Evolutionary conservation across 2,888 invertebrate genomes (phyloP).

Genomic region (Noctua janthina): DNA sequence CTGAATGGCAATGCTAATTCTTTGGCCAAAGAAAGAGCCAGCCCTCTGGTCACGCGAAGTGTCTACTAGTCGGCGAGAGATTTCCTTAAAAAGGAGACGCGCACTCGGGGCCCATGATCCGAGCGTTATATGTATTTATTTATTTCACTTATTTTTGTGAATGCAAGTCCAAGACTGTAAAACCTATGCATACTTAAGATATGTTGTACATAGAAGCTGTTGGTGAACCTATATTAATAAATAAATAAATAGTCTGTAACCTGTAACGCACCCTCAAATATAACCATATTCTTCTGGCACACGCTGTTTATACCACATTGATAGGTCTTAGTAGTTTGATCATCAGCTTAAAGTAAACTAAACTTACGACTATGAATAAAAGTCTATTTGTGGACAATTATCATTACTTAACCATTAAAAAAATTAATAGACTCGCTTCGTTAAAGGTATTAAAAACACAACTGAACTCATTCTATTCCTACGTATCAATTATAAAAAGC

Average conservation of each 20-base stretch:
- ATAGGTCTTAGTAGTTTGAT: neutral
- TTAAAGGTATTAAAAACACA: constrained; percentile 38
- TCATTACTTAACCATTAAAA: constrained; percentile 9
- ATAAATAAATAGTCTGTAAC: neutral
- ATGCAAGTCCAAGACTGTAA: too few relatives aligned
- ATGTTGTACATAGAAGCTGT: too few relatives aligned
- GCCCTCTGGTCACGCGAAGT: too few relatives aligned
- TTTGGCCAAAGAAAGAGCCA: too few relatives aligned
- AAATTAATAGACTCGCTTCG: constrained; percentile 35
- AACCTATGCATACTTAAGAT: too few relatives aligned
- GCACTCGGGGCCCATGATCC: too few relatives aligned
- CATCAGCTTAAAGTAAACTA: neutral
- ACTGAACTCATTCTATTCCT: constrained; percentile 42
- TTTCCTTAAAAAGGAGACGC: too few relatives aligned
- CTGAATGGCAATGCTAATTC: too few relatives aligned
- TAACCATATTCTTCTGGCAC: neutral
- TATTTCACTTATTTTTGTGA: too few relatives aligned
- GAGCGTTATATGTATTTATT: too few relatives aligned
- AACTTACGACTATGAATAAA: neutral
- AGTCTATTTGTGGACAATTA: neutral
- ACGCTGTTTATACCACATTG: neutral
- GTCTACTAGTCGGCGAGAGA: too few relatives aligned
- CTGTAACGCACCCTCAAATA: neutral
- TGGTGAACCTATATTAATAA: too few relatives aligned
- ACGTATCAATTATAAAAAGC: constrained; percentile 63